Evolutionary conservation across 2,888 invertebrate genomes (phyloP), one percentile per base, ranked within the genome.

Genomic region (Timema podura): DNA sequence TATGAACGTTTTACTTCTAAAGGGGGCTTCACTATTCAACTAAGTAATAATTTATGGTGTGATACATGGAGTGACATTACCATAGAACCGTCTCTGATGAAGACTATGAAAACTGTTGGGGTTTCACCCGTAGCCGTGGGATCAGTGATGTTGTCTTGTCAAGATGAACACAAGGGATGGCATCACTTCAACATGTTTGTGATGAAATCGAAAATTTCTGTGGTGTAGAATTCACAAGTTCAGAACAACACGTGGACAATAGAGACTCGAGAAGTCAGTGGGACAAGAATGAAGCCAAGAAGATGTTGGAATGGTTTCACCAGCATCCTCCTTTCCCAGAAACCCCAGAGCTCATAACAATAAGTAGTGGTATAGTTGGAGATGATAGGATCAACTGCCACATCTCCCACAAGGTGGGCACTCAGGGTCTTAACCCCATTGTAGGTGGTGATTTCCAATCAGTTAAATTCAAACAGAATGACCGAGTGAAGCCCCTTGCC

Each of bases 1-100:
- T 68, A 65, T 45, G n/a, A 59, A 7, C 13, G n/a, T 51, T 67
- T 70, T 44, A 70, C 59, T 16, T 8, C 47, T n/a, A 57, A 67
- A 47, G 49, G 48, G n/a, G 11, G 16, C 47, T 70, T 67, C 61
- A 44, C 70, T 30, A 16, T 70, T 57, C 47, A 57, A 10, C 13
- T 67, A 11, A 70, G 49, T 46, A 59, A 70, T 5, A 70, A 70
- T 67, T 30, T 30, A 30, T 30, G 30, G 30, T 2, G 30, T 30
- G 30, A 3, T 30, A 30, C 30, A 30, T 30, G 30, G 30, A 30
- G 30, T 30, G 30, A 30, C 30, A 30, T 30, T 1, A 30, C 30
- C 30, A 30, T 30, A 30, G 30, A 30, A 30, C 30, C 1, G 30
- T 30, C 30, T 30, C 30, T 30, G 30, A 2, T 30, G 30, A 30